Base-by-base conservation (phyloP, 1,140 invertebrate genomes). In the Aphelinus atriplicis region DNA sequence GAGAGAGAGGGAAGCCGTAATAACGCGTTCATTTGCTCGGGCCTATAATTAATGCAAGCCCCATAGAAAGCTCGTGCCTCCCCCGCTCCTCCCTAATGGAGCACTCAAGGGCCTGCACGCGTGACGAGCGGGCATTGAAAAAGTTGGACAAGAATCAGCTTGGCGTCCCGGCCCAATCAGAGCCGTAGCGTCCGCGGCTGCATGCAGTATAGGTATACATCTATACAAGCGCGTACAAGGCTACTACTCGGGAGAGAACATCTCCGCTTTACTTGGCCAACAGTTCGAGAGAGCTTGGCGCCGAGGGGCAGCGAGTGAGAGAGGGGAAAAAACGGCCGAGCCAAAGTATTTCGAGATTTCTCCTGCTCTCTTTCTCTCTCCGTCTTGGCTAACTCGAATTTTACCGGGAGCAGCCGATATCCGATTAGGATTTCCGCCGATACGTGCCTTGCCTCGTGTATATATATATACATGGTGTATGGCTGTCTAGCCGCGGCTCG, bases 71-170 rank as follows among this genome's bases (percentile, higher is more conserved):
- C 62, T 58, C 61, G 6, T 2, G 7, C 26, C 26, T 26, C 26
- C 26, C 26, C 26, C 26, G 26, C 26, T 26, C 26, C 26, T 26
- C 26, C 26, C 26, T 2, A 48, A 63, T 65, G 57, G 62, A 48
- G 45, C 62, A 64, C 7, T 45, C 6, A 42, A n/a, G 46, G 45
- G 47, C n/a, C 48, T n/a, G 47, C 55, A 45, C 26, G 1, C 10
- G 7, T 1, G 3, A 26, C 58, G 67, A 7, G 51, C 26, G 61
- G 10, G 2, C 53, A 26, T 51, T 48, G 45, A 57, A 64, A 72
- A 72, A 72, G 71, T 65, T 71, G 7, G 42, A 51, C 3, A 66
- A 73, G 63, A 66, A 73, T 73, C 63, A 73, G 63, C 66, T 66
- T 66, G 3, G 53, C 45, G 7, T 3, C 46, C 3, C 47, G 62